Evolutionary conservation across 1,140 invertebrate genomes (phyloP), one percentile per base, ranked within the genome.

Genomic region (Latrodectus geometricus): DNA sequence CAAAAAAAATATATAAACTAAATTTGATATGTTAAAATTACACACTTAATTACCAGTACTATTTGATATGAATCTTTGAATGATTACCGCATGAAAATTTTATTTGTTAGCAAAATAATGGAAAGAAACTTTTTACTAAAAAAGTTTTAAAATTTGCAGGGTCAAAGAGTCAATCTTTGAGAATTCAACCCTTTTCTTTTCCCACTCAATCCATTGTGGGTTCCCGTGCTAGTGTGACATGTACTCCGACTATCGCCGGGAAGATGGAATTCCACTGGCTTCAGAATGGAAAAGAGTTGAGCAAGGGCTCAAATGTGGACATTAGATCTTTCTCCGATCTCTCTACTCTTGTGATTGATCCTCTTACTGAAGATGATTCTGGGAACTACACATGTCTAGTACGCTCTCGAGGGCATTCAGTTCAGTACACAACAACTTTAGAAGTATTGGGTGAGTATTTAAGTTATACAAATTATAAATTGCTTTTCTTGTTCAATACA

Each of bases 141-240:
- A 5, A 35, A 35, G 5, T 35, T 35, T 35, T 35, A 5, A 35
- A 35, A 35, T 1, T 35, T 35, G 35, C 35, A 35, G 35, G 35
- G 35, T 35, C 35, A 35, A 35, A 35, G 35, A 5, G 35, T 5
- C 35, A 35, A 35, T 35, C 23, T 5, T 48, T 81, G 54, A 77
- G 83, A 76, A 75, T 88, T 66, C 80, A 88, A 8, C 78, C 88
- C 0, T 88, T 88, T 66, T 21, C 20, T 48, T 85, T 85, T 72
- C 69, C 80, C 17, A 74, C 35, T n/a, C 35, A 61, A 8, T 68
- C 77, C 8, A 17, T 48, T 35, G 20, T 81, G 3, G 88, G 87
- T 21, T 75, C 78, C 56, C 68, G 65, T 17, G 70, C 86, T 12
- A 87, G 56, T 14, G 78, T 82, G 23, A 75, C 88, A 3, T 88